Evolutionary conservation across 1,140 invertebrate genomes (phyloP).

Genomic region (Cotesia glomerata): DNA sequence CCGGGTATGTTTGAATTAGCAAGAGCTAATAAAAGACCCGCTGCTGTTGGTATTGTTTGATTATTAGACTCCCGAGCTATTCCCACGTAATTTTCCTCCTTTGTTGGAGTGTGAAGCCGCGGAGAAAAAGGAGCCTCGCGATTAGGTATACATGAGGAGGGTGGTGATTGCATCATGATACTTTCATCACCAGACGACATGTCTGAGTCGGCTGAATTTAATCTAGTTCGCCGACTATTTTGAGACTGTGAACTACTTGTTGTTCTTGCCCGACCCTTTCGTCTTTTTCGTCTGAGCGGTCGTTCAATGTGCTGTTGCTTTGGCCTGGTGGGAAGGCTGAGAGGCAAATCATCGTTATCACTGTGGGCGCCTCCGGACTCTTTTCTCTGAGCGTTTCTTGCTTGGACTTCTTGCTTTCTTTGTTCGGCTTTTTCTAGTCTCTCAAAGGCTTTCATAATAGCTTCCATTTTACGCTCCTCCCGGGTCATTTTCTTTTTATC

Average conservation of each 20-base stretch:
- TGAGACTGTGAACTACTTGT: slow-evolving; percentile 65
- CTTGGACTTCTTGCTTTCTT: slow-evolving; percentile 74
- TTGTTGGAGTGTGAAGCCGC: slow-evolving; percentile 49
- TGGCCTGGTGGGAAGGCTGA: slow-evolving; percentile 36
- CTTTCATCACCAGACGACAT: slow-evolving; percentile 74
- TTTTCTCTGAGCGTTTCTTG: slow-evolving; percentile 65
- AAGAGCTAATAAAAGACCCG: slow-evolving; percentile 67
- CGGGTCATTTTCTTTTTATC: slow-evolving; percentile 76
- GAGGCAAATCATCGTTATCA: slow-evolving; percentile 58
- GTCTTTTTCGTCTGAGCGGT: slow-evolving; percentile 57
- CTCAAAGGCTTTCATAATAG: slow-evolving; percentile 92
- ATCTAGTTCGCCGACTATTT: slow-evolving; percentile 66
- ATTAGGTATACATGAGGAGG: slow-evolving; percentile 44
- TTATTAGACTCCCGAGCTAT: slow-evolving; percentile 29
- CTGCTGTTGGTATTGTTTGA: slow-evolving; percentile 60
- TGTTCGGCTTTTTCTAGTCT: slow-evolving; percentile 81
- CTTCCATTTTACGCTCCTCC: slow-evolving; percentile 96
- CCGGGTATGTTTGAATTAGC: slow-evolving; percentile 61
- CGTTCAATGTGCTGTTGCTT: slow-evolving; percentile 61
- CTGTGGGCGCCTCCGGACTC: slow-evolving; percentile 61
- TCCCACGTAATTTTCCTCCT: slow-evolving; percentile 29
- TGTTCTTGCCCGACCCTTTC: slow-evolving; percentile 71
- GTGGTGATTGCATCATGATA: slow-evolving; percentile 64
- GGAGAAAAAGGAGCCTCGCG: slow-evolving; percentile 45
- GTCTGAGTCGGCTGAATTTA: slow-evolving; percentile 78